phyloP scores from a whole-genome alignment of 2,888 invertebrate genomes.

The Lasioglossum vierecki region DNA sequence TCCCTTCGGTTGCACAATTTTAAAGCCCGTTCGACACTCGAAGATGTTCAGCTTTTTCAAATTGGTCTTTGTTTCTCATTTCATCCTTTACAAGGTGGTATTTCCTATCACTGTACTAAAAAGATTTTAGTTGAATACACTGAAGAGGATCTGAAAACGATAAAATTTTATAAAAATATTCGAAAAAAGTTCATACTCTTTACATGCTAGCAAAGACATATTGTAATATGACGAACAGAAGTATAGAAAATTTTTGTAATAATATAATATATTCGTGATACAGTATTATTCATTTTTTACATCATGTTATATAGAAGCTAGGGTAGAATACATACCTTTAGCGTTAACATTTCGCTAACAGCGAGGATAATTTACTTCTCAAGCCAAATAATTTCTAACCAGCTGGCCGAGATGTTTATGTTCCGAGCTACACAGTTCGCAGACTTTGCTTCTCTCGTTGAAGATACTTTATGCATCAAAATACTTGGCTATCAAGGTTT shows the following conservation, averaged over 20 bases:
- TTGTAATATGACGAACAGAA: too few relatives aligned
- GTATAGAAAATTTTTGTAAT: too few relatives aligned
- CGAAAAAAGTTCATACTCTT: too few relatives aligned
- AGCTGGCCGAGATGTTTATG: constrained; percentile 4
- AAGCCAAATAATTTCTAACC: constrained; percentile 12
- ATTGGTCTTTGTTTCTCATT: too few relatives aligned
- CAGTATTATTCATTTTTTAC: background rate
- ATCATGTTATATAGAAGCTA: background rate
- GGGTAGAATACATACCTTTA: background rate
- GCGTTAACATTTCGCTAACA: background rate
- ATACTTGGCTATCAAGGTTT: constrained; percentile 11
- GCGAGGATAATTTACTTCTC: background rate
- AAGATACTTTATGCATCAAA: constrained; percentile 17
- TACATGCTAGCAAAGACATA: too few relatives aligned
- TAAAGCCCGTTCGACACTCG: background rate
- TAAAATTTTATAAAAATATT: too few relatives aligned
- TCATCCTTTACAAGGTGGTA: too few relatives aligned
- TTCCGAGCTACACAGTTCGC: background rate
- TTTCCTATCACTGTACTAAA: too few relatives aligned
- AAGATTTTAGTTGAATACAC: too few relatives aligned
- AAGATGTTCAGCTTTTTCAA: background rate
- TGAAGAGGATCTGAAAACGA: too few relatives aligned
- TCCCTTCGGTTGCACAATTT: background rate
- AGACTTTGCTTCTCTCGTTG: background rate
- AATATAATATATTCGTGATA: too few relatives aligned